Conservation (phyloP, 2,113 vertebrate genomes). For the Cnemophilus loriae region DNA sequence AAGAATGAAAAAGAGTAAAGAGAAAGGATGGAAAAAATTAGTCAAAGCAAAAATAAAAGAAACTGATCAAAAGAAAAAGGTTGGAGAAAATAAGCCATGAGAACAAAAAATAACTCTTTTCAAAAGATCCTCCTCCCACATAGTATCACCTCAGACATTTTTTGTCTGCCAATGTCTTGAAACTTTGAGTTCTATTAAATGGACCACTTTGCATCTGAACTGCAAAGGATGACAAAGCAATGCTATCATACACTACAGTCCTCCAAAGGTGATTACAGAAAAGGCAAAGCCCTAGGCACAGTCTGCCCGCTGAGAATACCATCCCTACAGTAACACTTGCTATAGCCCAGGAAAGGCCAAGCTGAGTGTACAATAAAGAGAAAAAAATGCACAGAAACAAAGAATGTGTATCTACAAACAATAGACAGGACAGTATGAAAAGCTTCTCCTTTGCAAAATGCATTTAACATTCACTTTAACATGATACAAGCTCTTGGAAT, state of each 20-base stretch:
- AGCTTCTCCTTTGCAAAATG: neutral
- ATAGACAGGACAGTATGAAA: neutral
- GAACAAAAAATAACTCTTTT: neutral
- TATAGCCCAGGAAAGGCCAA: neutral
- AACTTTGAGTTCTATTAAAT: neutral
- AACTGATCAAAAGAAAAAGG: neutral
- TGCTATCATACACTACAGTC: neutral
- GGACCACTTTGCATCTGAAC: neutral
- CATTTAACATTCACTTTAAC: neutral
- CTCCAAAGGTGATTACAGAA: neutral
- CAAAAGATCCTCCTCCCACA: neutral
- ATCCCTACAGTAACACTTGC: neutral
- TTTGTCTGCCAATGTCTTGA: neutral
- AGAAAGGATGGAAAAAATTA: neutral
- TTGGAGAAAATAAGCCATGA: neutral
- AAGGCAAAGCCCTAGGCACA: neutral
- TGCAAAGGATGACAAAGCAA: neutral
- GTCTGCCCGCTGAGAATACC: neutral
- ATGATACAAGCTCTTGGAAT: neutral
- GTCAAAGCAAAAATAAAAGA: neutral
- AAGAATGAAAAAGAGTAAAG: neutral
- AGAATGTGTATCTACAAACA: neutral
- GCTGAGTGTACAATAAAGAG: neutral
- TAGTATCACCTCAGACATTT: neutral
- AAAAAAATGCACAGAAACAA: neutral